These are phyloP conservation scores for Phyllotis vaccarum DNA, from an alignment of 2,797 vertebrate genomes.

Conservation along the genomic window DNA sequence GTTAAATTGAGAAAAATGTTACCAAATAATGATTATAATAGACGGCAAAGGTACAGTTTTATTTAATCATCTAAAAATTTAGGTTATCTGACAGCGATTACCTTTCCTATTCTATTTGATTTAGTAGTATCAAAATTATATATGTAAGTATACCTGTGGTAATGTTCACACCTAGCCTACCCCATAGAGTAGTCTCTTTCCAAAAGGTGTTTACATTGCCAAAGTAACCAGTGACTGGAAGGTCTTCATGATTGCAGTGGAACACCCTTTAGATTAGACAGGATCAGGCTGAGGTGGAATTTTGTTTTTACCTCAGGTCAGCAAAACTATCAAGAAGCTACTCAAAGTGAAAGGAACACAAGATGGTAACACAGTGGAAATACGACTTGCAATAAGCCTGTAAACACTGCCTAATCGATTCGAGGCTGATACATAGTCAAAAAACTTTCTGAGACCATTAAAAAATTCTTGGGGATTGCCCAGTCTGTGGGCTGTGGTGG, in stretches of 20 bases:
- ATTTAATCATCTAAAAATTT: background rate
- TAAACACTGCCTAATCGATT: background rate
- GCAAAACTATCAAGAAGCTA: background rate
- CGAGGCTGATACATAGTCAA: no score
- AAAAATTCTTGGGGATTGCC: background rate
- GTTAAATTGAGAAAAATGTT: no score
- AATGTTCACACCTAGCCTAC: background rate
- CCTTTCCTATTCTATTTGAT: background rate
- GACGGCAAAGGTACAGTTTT: background rate
- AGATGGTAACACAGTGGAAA: background rate
- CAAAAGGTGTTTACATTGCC: background rate
- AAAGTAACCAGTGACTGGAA: background rate
- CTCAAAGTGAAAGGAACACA: background rate
- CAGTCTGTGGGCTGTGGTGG: background rate
- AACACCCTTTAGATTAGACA: background rate
- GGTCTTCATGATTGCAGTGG: background rate
- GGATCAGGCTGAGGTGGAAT: background rate
- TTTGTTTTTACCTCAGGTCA: background rate
- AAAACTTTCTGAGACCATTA: background rate
- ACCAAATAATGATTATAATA: background rate
- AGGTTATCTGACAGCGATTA: background rate
- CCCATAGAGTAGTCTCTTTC: background rate
- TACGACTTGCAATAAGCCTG: background rate
- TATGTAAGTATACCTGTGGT: background rate
- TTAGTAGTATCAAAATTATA: background rate